Evolutionary conservation across 2,888 invertebrate genomes (phyloP).

Genomic region (Carterocephalus palaemon): DNA sequence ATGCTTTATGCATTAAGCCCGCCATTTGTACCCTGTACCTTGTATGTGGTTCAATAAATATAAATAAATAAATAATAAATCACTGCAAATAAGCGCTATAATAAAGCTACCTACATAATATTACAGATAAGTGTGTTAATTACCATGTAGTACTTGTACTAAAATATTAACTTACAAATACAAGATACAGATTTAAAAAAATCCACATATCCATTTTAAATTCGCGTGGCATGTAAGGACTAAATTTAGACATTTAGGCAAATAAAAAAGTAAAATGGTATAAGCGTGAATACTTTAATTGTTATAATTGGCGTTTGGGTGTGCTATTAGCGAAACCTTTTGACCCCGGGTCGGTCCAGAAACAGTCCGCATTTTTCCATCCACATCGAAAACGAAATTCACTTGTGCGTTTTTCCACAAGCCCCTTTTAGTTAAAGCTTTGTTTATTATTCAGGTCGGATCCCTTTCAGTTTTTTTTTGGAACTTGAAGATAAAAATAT

Average conservation of each 20-base stretch:
- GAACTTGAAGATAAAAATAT: constrained; percentile 45
- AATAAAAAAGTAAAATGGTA: constrained; percentile 28
- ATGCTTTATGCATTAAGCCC: too few species aligned
- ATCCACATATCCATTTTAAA: too few species aligned
- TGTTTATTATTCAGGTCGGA: constrained; percentile 63
- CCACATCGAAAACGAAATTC: constrained; percentile 51
- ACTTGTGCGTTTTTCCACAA: constrained; percentile 56
- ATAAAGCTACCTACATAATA: too few species aligned
- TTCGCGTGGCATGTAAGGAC: too few species aligned
- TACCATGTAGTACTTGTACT: too few species aligned
- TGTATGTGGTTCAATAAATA: too few species aligned
- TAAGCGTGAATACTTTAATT: constrained; percentile 70
- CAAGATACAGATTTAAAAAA: too few species aligned
- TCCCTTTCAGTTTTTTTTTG: constrained; percentile 57
- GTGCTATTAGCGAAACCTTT: constrained; percentile 60
- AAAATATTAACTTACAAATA: too few species aligned
- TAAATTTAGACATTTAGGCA: constrained; percentile 17
- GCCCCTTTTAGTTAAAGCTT: constrained; percentile 53
- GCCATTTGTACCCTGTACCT: too few species aligned
- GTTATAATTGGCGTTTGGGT: constrained; percentile 72
- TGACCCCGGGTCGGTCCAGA: constrained; percentile 50
- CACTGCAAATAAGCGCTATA: too few species aligned
- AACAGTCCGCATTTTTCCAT: constrained; percentile 56
- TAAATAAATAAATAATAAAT: too few species aligned
- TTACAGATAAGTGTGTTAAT: too few species aligned